Percentiles rank a stretch among this genome's conserved stretches.
Conservation (phyloP, 2,797 vertebrate genomes). For the Australoheros facetus region DNA sequence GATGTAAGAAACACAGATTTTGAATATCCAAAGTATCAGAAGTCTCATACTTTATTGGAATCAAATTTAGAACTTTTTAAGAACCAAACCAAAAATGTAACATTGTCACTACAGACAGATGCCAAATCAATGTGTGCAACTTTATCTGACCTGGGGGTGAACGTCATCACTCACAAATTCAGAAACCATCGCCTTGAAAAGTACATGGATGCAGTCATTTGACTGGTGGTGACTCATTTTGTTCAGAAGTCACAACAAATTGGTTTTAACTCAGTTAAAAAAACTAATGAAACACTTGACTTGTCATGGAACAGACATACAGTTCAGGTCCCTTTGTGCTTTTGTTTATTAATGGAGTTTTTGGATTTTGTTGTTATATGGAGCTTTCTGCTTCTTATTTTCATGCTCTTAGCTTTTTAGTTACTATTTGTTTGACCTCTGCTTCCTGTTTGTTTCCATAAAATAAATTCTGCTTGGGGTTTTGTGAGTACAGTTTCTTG, state of each 20-base stretch:
- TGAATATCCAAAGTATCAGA: too few relatives aligned
- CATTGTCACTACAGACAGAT: neutral
- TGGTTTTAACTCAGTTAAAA: neutral
- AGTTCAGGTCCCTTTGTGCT: too few relatives aligned
- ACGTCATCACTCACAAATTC: neutral
- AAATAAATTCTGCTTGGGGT: too few relatives aligned
- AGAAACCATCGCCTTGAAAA: neutral
- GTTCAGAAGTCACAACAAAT: neutral
- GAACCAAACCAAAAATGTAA: neutral
- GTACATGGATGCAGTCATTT: neutral
- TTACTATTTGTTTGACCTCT: too few relatives aligned
- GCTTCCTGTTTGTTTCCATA: too few relatives aligned
- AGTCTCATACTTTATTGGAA: neutral
- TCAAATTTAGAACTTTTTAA: neutral
- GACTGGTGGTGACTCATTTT: neutral
- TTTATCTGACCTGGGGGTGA: neutral
- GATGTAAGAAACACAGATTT: neutral
- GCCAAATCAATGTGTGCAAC: neutral
- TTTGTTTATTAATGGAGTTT: too few relatives aligned
- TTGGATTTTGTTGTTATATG: too few relatives aligned
- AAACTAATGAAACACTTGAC: too few relatives aligned
- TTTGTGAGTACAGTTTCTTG: too few relatives aligned
- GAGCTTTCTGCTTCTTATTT: too few relatives aligned
- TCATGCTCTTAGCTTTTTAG: too few relatives aligned
- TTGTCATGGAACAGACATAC: too few relatives aligned